Base-by-base conservation (phyloP, 1,140 invertebrate genomes). In the Hylyphantes graminicola region DNA sequence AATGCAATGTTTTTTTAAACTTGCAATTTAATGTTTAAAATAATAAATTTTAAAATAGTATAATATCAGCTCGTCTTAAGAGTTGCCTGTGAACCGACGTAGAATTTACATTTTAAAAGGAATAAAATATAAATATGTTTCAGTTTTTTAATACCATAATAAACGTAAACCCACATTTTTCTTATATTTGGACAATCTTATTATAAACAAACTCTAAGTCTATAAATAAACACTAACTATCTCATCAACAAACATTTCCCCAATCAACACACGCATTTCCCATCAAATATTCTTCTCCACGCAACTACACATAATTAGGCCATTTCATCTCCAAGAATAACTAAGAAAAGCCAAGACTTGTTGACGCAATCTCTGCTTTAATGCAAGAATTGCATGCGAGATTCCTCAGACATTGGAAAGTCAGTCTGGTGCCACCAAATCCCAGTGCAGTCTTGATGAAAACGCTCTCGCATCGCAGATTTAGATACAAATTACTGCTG, bases 401-500 rank as follows among this genome's bases (percentile, higher is more conserved):
- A 53, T 51, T 53, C 72, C 35, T 35, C 35, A 35, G 35, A 35
- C 35, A 35, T 35, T 74, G 55, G 72, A 74, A 74, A 74, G 57
- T 74, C 57, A 57, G 68, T 55, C 51, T 57, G 72, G 53, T 51
- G 51, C 55, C 72, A 21, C 35, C 35, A 57, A 74, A 57, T 74
- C 72, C 72, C 72, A 57, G 21, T 35, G 51, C 53, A 35, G 9
- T 15, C 55, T 48, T 50, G 54, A 74, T 74, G 57, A 55, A 74
- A 53, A 74, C 19, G 68, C 35, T 53, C 72, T 74, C 53, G 72
- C n/a, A 57, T 57, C 9, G 51, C 21, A 74, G 72, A 57, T 57
- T 74, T 74, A 21, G 72, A 74, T 53, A 74, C 72, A 74, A 74
- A 74, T 74, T 74, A 57, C 53, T 21, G 35, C 19, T 74, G 55